These are phyloP conservation scores for Phenacoccus solenopsis DNA, from an alignment of 1,140 invertebrate genomes.

Conservation along the genomic window DNA sequence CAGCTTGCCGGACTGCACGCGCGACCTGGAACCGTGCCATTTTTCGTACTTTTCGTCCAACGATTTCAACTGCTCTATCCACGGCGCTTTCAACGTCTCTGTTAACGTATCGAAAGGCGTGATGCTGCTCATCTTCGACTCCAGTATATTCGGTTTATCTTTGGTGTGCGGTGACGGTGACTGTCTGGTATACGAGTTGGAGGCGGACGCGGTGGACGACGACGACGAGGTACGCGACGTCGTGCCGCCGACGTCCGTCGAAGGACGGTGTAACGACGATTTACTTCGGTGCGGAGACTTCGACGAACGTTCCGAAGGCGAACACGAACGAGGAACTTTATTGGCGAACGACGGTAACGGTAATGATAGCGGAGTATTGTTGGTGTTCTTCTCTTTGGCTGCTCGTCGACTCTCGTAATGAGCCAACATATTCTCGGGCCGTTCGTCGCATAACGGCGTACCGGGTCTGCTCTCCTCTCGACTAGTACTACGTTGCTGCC, in stretches of 20 bases:
- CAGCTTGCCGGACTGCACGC: slow-evolving; percentile 43
- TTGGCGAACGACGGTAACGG: slow-evolving; percentile 74
- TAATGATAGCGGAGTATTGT: slow-evolving; percentile 55
- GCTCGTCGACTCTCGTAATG: slow-evolving; percentile 55
- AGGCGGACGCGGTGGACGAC: slow-evolving; percentile 25
- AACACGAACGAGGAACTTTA: slow-evolving; percentile 37
- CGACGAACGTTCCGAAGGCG: slow-evolving; percentile 23
- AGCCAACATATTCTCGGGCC: slow-evolving; percentile 51
- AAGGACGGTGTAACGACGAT: slow-evolving; percentile 8
- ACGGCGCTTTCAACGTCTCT: slow-evolving; percentile 34
- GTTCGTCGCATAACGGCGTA: slow-evolving; percentile 69
- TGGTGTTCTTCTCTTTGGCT: slow-evolving; percentile 42
- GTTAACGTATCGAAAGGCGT: slow-evolving; percentile 19
- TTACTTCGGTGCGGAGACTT: slow-evolving; percentile 16
- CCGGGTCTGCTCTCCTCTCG: slow-evolving; percentile 56
- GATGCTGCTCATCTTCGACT: not conserved
- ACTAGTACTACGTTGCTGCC: slow-evolving; percentile 33
- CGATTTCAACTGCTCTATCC: slow-evolving; percentile 60
- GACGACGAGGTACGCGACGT: slow-evolving; percentile 24
- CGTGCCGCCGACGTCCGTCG: slow-evolving; percentile 19
- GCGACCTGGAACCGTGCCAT: slow-evolving; percentile 57
- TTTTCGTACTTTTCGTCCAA: slow-evolving; percentile 87
- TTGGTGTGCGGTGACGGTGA: slow-evolving; percentile 31
- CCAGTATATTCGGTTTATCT: not conserved
- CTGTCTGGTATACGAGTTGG: slow-evolving; percentile 32